Evolutionary conservation across 2,113 vertebrate species (phyloP).

Genomic region (Ptilorrhoa leucosticta): DNA sequence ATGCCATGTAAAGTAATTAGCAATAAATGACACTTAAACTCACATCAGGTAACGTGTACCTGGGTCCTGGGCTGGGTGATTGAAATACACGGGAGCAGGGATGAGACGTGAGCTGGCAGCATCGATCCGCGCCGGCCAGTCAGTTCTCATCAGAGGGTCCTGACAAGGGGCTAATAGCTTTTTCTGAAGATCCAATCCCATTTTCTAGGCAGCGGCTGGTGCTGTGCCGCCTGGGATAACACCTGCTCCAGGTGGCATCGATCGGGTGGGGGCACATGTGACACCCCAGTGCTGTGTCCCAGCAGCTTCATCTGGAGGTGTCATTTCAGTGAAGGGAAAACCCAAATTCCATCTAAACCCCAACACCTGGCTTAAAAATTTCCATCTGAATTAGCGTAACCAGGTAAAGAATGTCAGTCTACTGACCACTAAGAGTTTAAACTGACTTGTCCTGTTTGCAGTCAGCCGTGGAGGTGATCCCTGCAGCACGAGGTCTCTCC

Average conservation of each 20-base stretch:
- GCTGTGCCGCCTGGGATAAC: conserved; percentile 40
- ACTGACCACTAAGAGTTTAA: neutral
- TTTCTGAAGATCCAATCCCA: conserved; percentile 70
- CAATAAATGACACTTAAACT: neutral
- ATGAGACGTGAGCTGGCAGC: neutral
- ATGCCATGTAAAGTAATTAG: conserved; percentile 2
- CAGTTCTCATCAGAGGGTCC: conserved; percentile 63
- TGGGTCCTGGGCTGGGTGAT: neutral
- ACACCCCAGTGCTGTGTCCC: neutral
- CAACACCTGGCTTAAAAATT: conserved; percentile 14
- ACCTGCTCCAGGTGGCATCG: conserved; percentile 39
- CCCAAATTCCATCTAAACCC: conserved; percentile 20
- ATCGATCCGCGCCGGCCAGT: conserved; percentile 52
- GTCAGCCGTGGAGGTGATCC: neutral
- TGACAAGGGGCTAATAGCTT: conserved; percentile 75
- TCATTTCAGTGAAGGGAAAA: neutral
- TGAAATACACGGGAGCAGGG: neutral
- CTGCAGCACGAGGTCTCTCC: neutral
- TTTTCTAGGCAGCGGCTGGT: conserved; percentile 41
- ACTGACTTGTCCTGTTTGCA: neutral
- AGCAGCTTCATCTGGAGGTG: neutral
- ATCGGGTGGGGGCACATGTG: neutral
- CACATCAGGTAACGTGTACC: neutral
- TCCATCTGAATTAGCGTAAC: conserved; percentile 7
- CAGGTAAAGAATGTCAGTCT: neutral